These are phyloP conservation scores for Formicarius rufipectus DNA, from an alignment of 2,113 vertebrate genomes.

Conservation along the genomic window DNA sequence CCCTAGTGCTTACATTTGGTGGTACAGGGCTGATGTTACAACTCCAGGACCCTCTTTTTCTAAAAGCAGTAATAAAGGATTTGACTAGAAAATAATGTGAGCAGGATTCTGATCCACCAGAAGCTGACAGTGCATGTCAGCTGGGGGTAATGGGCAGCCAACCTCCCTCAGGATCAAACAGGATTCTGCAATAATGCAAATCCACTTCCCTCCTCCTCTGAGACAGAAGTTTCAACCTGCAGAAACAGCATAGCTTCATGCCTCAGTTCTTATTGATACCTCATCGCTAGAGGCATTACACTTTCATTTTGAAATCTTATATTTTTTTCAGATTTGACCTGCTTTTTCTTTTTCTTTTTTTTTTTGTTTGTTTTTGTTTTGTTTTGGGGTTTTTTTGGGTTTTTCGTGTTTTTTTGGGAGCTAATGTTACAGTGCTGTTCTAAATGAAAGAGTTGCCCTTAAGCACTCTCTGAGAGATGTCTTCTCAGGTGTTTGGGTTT, in stretches of 20 bases:
- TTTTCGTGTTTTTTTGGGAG: background rate
- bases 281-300: background rate
- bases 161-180: background rate
- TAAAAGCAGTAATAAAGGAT: background rate
- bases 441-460: background rate
- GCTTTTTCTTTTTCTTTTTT: background rate
- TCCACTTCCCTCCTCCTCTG: background rate
- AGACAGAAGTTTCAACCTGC: background rate
- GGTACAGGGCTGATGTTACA: background rate
- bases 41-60: background rate
- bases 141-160: rapidly evolving
- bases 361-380: no score
- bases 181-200: background rate
- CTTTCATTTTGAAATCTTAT: background rate
- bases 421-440: background rate
- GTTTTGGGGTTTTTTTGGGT: no score
- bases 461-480: background rate
- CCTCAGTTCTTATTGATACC: background rate
- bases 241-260: background rate
- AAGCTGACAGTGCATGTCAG: background rate
- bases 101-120: background rate
- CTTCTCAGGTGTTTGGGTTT: background rate
- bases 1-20: background rate
- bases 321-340: background rate
- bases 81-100: background rate